Evolutionary conservation across 2,113 vertebrate genomes (phyloP).

Genomic region (Panthera tigris): DNA sequence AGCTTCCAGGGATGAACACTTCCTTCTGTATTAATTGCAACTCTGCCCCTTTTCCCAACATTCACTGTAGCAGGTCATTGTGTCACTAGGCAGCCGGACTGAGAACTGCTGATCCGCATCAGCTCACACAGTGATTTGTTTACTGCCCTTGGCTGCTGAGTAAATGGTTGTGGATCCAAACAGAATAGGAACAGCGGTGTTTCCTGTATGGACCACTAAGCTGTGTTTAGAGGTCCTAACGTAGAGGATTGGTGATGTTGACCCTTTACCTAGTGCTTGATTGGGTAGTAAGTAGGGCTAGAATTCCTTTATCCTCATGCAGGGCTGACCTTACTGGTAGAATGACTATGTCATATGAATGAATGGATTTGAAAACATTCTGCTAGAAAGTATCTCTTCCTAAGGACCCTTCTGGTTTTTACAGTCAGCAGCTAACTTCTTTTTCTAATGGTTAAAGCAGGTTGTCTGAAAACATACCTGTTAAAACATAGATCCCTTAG

Average conservation of each 20-base stretch:
- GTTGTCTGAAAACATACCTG: not conserved
- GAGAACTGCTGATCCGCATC: not conserved
- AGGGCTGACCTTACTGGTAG: not conserved
- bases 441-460: not conserved
- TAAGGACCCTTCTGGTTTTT: not conserved
- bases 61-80: not conserved
- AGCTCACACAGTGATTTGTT: not conserved
- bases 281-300: rapidly evolving
- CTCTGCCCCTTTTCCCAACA: not conserved
- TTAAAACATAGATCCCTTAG: not conserved
- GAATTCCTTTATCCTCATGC: not conserved
- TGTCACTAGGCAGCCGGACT: not conserved
- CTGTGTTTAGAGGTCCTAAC: not conserved
- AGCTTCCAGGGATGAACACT: not conserved
- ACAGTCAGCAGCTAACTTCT: not conserved
- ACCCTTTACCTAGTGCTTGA: not conserved
- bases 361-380: not conserved
- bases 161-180: not conserved
- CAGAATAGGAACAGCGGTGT: not conserved
- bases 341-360: not conserved
- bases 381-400: not conserved
- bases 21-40: not conserved
- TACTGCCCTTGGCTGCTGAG: not conserved
- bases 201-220: not conserved
- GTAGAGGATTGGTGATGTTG: not conserved